Evolutionary conservation across 2,113 vertebrate genomes (phyloP).

Genomic region (Eretmochelys imbricata): DNA sequence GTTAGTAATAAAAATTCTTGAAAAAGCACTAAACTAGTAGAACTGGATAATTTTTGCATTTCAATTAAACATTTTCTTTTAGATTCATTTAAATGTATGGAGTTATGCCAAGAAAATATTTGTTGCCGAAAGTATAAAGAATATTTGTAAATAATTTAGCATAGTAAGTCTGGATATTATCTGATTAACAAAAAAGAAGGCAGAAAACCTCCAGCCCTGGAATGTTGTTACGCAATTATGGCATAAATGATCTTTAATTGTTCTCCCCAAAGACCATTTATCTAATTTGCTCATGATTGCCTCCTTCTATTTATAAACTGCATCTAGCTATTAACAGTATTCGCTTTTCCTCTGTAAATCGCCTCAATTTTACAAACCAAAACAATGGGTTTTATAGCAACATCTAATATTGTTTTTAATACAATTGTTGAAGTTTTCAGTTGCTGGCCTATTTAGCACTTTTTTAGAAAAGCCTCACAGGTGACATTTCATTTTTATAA

Average conservation of each 20-base stretch:
- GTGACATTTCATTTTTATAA: not conserved
- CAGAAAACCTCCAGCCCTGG: not conserved
- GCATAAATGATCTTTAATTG: slow-evolving; percentile 5
- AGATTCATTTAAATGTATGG: not conserved
- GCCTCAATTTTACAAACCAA: not conserved
- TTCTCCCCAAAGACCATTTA: slow-evolving; percentile 30
- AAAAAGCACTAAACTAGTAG: not conserved
- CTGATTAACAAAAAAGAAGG: slow-evolving; percentile 3
- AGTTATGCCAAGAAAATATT: not conserved
- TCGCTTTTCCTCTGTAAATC: not conserved
- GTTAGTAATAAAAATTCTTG: not conserved
- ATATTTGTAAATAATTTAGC: not conserved
- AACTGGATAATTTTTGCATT: not conserved
- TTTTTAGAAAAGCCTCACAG: not conserved
- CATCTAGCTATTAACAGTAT: not conserved
- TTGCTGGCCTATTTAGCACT: not conserved
- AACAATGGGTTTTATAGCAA: not conserved
- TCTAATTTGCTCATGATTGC: slow-evolving; percentile 43
- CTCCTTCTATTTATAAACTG: slow-evolving; percentile 30
- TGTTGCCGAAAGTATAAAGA: not conserved
- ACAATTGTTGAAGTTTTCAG: not conserved
- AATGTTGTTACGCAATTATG: not conserved
- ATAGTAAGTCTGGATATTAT: not conserved
- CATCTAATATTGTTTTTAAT: not conserved
- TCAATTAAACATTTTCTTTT: not conserved